These are phyloP conservation scores for Embidobia sp. DNA, from an alignment of 2,888 invertebrate species.

Conservation along the genomic window DNA sequence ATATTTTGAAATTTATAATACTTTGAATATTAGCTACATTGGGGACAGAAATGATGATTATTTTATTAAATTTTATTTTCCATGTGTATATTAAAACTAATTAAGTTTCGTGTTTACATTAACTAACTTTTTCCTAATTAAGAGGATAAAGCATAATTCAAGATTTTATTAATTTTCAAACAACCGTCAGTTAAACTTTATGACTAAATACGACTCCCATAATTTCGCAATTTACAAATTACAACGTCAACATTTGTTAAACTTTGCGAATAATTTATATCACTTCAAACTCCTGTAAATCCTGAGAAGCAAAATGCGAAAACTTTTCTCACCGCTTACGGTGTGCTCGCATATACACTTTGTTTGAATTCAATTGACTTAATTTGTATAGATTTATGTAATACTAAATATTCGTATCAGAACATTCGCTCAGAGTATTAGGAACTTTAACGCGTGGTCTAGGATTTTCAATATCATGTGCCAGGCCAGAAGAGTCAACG, in stretches of 20 bases:
- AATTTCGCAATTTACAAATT: background rate
- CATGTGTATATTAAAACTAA: no score
- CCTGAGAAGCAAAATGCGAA: constrained; percentile 5
- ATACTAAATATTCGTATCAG: constrained; percentile 42
- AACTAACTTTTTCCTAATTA: no score
- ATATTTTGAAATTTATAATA: no score
- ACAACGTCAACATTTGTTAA: constrained; percentile 16
- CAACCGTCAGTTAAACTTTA: no score
- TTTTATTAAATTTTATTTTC: no score
- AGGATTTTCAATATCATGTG: constrained; percentile 77
- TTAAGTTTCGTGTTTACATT: no score
- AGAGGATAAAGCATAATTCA: no score
- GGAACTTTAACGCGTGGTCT: constrained; percentile 75
- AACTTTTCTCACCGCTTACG: constrained; percentile 11
- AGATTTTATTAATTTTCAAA: no score
- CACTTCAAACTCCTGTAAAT: constrained; percentile 12
- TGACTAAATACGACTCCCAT: background rate
- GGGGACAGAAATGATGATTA: no score
- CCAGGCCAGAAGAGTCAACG: constrained; percentile 66
- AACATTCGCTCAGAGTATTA: constrained; percentile 33
- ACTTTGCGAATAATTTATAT: constrained; percentile 11
- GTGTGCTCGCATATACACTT: background rate
- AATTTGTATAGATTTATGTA: constrained; percentile 51
- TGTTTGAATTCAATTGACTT: constrained; percentile 44
- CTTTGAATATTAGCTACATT: no score